A percentile compares a stretch with the other conserved stretches of the same genome.
These are phyloP conservation scores for Tragopan temminckii DNA, from an alignment of 2,797 vertebrate genomes.

Conservation along the genomic window DNA sequence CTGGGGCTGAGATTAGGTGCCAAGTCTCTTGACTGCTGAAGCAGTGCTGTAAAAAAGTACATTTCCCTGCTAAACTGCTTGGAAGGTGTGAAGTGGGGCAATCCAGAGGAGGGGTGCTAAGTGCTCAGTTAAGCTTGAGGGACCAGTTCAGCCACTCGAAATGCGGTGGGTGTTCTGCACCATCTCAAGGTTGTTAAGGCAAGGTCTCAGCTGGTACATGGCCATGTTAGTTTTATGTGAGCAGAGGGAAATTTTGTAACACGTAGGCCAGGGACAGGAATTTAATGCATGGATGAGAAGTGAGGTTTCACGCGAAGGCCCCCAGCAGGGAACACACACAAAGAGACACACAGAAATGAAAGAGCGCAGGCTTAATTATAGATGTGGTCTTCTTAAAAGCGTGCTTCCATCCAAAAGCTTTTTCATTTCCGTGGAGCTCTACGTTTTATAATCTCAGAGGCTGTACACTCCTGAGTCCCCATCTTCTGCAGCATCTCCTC, in stretches of 20 bases:
- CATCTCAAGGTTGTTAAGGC: neutral
- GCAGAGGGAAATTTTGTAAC: neutral
- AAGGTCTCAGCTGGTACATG: neutral
- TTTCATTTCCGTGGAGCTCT: neutral
- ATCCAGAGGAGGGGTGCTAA: neutral
- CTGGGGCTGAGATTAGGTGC: neutral
- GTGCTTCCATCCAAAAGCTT: neutral
- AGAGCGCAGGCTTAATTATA: neutral
- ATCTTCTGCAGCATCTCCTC: neutral
- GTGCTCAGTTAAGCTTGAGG: neutral
- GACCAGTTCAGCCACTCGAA: neutral
- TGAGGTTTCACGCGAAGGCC: neutral
- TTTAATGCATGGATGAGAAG: slow-evolving; percentile 11
- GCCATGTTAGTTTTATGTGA: neutral
- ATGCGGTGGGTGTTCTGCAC: neutral
- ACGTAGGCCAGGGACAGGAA: neutral
- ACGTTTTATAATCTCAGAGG: neutral
- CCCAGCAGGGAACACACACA: neutral
- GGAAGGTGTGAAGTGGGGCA: neutral
- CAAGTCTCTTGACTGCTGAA: neutral
- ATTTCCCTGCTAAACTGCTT: neutral
- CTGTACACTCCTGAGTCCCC: neutral
- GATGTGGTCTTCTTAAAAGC: neutral
- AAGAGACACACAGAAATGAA: neutral
- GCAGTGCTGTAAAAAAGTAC: neutral